Evolutionary conservation across 2,797 vertebrate genomes (phyloP).

Genomic region (Xenops minutus): DNA sequence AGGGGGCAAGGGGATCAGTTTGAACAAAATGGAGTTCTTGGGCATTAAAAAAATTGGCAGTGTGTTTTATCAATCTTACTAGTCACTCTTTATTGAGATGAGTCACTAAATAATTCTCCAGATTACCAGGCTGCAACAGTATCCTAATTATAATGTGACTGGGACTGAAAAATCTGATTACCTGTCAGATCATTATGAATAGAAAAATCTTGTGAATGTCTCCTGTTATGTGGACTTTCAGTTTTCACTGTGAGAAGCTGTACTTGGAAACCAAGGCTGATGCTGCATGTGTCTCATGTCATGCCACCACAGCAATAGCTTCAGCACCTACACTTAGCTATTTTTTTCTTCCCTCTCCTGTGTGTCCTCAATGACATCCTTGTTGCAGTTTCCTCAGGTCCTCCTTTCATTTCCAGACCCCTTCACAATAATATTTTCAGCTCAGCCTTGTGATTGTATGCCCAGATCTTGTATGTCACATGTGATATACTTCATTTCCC

Average conservation of each 20-base stretch:
- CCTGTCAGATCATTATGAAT: background rate
- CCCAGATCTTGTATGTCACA: constrained; percentile 5
- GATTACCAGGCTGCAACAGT: background rate
- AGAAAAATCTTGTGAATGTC: background rate
- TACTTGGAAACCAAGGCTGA: background rate
- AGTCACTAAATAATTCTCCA: background rate
- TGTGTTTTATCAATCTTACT: background rate
- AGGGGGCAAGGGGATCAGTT: background rate
- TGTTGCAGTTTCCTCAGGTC: background rate
- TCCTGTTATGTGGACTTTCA: background rate
- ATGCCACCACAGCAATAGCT: background rate
- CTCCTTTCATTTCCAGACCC: background rate
- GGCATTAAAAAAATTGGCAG: background rate
- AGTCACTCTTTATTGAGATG: background rate
- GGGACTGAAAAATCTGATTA: background rate
- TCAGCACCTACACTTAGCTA: background rate
- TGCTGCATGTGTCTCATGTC: background rate
- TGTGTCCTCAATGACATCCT: background rate
- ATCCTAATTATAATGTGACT: background rate
- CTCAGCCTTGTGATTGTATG: background rate
- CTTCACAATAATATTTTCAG: constrained; percentile 1
- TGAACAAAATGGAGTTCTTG: background rate
- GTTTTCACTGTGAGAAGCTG: background rate
- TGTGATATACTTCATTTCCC: constrained; percentile 16
- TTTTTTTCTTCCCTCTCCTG: background rate